Evolutionary conservation across 2,113 vertebrate species (phyloP).

Genomic region (Potamarius usumacintae): DNA sequence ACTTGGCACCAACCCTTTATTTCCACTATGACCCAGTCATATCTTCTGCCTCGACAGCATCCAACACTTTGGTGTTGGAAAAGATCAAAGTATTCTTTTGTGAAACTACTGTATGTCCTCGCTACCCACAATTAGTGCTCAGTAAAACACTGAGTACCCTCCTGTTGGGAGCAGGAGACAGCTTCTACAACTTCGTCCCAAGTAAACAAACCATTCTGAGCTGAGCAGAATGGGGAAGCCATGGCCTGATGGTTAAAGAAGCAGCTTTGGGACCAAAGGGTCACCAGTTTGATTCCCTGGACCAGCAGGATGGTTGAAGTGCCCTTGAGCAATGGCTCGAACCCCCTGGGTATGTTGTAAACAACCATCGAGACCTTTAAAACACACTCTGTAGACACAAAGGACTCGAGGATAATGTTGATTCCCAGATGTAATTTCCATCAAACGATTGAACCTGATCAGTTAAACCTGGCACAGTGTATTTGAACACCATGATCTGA

Average conservation of each 20-base stretch:
- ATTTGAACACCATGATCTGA: background rate
- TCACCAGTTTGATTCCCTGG: too few species aligned
- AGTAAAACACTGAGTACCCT: background rate
- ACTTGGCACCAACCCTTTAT: background rate
- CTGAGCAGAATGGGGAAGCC: background rate
- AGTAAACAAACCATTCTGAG: background rate
- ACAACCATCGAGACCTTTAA: background rate
- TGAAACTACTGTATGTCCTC: too few species aligned
- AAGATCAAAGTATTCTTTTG: background rate
- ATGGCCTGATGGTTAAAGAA: too few species aligned
- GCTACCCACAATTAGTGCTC: background rate
- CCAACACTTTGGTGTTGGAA: background rate
- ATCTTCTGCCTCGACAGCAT: background rate
- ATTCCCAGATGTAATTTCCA: background rate
- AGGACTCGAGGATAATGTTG: background rate
- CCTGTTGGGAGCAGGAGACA: background rate
- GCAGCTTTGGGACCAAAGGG: too few species aligned
- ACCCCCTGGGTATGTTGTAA: too few species aligned
- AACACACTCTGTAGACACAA: background rate
- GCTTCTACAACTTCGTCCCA: background rate
- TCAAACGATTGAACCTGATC: background rate
- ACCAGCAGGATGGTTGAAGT: too few species aligned
- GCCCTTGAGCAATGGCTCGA: too few species aligned
- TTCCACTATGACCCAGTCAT: slow-evolving; percentile 2
- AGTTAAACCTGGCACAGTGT: background rate